Conservation (phyloP, 2,113 vertebrate species). For the Sminthopsis crassicaudata region DNA sequence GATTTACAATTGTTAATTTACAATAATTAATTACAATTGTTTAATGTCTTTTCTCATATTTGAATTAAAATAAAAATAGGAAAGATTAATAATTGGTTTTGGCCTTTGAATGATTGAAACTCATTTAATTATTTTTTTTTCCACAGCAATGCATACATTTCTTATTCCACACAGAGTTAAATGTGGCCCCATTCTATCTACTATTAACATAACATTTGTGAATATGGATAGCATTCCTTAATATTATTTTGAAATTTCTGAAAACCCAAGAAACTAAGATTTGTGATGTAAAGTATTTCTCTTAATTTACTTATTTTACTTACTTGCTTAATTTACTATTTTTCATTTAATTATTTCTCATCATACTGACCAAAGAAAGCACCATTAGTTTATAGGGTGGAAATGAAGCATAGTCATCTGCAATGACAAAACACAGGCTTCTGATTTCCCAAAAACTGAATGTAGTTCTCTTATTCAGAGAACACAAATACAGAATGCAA, state of each 20-base stretch:
- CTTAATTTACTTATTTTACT: neutral
- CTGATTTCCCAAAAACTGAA: neutral
- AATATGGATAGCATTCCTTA: neutral
- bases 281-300: neutral
- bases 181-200: neutral
- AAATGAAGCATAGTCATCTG: neutral
- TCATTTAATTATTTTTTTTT: neutral
- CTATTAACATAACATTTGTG: neutral
- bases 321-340: too few relatives aligned
- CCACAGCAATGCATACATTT: neutral
- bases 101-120: neutral
- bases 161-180: neutral
- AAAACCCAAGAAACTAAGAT: constrained; percentile 1
- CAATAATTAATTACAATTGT: neutral
- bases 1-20: neutral
- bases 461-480: too few relatives aligned
- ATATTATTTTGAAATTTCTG: neutral
- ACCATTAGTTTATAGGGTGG: neutral
- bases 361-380: neutral
- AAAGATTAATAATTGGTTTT: neutral
- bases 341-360: too few relatives aligned
- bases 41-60: neutral
- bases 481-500: neutral
- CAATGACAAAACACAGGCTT: neutral
- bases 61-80: neutral